Conservation (phyloP, 2,797 vertebrate genomes). For the Aplochiton taeniatus region DNA sequence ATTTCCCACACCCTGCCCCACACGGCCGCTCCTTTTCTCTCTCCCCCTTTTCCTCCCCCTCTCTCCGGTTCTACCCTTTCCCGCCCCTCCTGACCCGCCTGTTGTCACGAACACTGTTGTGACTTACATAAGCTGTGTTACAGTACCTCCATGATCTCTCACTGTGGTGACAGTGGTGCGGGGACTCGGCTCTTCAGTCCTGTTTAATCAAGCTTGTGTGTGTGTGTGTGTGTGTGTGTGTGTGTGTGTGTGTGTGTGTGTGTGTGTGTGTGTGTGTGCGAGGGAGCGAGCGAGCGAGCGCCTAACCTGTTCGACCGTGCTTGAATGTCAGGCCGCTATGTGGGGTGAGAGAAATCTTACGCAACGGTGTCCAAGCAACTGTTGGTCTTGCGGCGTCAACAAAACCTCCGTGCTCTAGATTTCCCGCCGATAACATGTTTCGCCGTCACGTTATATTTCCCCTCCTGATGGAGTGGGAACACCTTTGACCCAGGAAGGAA, state of each 20-base stretch:
- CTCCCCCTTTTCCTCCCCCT: neutral
- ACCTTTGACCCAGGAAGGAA: too few relatives aligned
- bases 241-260: neutral
- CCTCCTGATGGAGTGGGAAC: neutral
- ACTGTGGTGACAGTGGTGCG: constrained; percentile 68
- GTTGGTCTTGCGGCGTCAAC: constrained; percentile 49
- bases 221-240: constrained; percentile 30
- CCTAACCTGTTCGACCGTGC: constrained; percentile 19
- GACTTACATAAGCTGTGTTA: constrained; percentile 74
- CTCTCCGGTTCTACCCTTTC: neutral
- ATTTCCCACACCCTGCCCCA: constrained; percentile 9
- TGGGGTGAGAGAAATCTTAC: constrained; percentile 50
- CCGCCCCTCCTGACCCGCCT: neutral
- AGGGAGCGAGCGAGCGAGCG: too few relatives aligned
- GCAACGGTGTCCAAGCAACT: constrained; percentile 49
- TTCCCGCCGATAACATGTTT: constrained; percentile 58
- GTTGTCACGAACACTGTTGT: constrained; percentile 55
- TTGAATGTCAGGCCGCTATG: constrained; percentile 57
- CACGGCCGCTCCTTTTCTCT: neutral
- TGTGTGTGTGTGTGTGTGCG: neutral
- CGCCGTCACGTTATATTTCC: constrained; percentile 12
- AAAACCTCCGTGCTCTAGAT: constrained; percentile 59
- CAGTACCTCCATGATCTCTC: constrained; percentile 72
- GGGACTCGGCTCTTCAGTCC: constrained; percentile 62
- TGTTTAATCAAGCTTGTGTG: constrained; percentile 57